Conservation (phyloP, 2,113 vertebrate genomes). For the Probosciger aterrimus region DNA sequence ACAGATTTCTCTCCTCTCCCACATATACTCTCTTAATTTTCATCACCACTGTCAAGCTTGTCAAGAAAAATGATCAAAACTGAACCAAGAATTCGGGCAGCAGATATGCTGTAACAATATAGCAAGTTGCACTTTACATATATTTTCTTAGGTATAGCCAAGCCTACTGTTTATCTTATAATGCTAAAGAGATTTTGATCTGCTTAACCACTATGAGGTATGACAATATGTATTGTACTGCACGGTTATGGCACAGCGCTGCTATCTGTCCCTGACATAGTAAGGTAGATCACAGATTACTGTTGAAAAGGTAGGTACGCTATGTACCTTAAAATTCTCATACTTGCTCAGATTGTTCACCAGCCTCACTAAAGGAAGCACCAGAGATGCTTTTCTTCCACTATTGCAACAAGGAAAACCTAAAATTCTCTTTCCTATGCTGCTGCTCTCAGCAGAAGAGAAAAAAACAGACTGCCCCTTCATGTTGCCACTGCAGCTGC, state of each 20-base stretch:
- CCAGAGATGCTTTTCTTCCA: not conserved
- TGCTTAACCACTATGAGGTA: not conserved
- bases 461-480: not conserved
- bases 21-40: not conserved
- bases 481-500: not conserved
- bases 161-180: not conserved
- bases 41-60: not conserved
- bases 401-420: not conserved
- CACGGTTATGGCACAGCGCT: not conserved
- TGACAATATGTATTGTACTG: not conserved
- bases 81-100: not conserved
- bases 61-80: not conserved
- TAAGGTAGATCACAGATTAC: not conserved
- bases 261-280: not conserved
- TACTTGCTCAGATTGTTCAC: not conserved
- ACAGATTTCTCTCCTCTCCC: not conserved
- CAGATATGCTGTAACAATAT: not conserved
- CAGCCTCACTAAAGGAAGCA: not conserved
- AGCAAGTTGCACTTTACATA: not conserved
- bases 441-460: not conserved
- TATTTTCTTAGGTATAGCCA: not conserved
- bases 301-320: not conserved
- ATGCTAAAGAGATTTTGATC: not conserved
- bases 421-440: not conserved
- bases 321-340: not conserved